Conservation (phyloP, 2,888 invertebrate genomes). For the Polydrusus tereticollis region DNA sequence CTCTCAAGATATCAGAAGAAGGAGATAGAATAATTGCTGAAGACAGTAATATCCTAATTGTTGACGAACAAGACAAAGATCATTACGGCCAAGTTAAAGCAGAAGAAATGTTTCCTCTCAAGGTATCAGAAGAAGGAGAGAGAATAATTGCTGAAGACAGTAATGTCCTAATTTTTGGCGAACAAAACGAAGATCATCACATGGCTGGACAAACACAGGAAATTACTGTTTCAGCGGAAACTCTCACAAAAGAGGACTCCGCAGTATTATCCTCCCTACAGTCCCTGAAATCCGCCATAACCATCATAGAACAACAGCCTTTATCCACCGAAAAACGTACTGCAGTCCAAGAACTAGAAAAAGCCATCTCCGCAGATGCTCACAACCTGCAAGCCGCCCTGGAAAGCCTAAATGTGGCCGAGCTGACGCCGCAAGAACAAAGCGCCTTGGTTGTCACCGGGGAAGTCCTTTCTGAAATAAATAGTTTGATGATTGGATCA, state of each 20-base stretch:
- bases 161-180: neutral
- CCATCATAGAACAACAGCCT: constrained; percentile 57
- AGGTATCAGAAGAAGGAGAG: neutral
- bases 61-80: neutral
- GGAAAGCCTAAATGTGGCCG: constrained; percentile 37
- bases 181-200: too few species aligned
- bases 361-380: constrained; percentile 58
- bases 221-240: neutral
- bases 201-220: too few species aligned
- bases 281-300: constrained; percentile 56
- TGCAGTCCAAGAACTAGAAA: constrained; percentile 60
- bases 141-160: neutral
- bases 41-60: neutral
- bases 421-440: constrained; percentile 58
- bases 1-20: neutral
- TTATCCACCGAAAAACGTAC: constrained; percentile 56
- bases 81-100: neutral
- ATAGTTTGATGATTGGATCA: constrained; percentile 53
- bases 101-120: neutral
- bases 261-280: constrained; percentile 55
- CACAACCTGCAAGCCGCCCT: constrained; percentile 50
- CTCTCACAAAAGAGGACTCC: constrained; percentile 34
- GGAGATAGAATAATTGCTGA: neutral
- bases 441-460: constrained; percentile 58
- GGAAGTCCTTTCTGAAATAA: constrained; percentile 58